Conservation (phyloP, 2,797 vertebrate species). For the Okamejei kenojei region DNA sequence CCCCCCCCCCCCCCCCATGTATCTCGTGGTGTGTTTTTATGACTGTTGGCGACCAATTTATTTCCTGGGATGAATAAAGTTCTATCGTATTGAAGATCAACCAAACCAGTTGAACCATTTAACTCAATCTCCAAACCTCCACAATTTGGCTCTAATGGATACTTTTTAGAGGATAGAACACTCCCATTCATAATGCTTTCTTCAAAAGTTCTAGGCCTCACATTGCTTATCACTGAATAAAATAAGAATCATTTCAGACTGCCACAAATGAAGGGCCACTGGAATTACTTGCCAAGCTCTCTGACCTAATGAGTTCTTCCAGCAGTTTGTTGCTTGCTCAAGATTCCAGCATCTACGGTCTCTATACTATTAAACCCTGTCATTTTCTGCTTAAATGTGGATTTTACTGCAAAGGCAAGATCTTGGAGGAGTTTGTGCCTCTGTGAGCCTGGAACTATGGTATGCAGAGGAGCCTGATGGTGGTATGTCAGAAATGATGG, state of each 20-base stretch:
- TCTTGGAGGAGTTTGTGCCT: too few species aligned
- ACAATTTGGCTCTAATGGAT: neutral
- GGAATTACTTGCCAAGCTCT: neutral
- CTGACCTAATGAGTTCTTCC: too few species aligned
- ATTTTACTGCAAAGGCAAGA: too few species aligned
- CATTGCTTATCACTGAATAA: neutral
- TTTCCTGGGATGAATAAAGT: too few species aligned
- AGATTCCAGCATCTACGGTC: too few species aligned
- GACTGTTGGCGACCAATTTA: too few species aligned
- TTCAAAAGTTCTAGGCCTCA: neutral
- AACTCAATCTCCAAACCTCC: neutral
- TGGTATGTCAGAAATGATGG: neutral
- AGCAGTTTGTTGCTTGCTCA: too few species aligned
- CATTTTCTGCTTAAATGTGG: too few species aligned
- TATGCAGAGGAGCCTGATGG: neutral
- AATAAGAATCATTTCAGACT: neutral
- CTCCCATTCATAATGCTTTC: too few species aligned
- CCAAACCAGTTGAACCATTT: neutral
- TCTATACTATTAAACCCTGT: too few species aligned
- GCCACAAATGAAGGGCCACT: neutral
- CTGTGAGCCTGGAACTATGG: neutral
- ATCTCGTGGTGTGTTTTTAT: too few species aligned
- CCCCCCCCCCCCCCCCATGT: too few species aligned
- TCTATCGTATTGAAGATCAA: neutral
- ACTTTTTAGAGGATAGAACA: neutral